A percentile compares a stretch with the other conserved stretches of the same genome.
phyloP scores from a whole-genome alignment of 2,797 vertebrate genomes.

The Tragelaphus oryx region DNA sequence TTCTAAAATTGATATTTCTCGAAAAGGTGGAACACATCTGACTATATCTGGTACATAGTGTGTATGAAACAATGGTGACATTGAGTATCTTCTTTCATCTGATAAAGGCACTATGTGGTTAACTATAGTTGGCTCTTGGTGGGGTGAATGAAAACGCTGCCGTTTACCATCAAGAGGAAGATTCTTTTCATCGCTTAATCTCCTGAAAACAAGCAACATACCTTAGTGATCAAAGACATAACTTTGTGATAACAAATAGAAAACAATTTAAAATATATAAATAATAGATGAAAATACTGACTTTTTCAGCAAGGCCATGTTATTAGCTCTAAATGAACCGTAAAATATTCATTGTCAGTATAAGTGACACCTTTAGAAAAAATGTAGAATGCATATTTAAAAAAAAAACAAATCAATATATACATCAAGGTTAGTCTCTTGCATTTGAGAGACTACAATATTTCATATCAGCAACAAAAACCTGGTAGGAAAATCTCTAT shows the following conservation, averaged over 20 bases:
- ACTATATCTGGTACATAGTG: slow-evolving; percentile 48
- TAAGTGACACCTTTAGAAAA: slow-evolving; percentile 10
- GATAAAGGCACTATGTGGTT: slow-evolving; percentile 79
- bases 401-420: not conserved
- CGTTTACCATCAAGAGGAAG: slow-evolving; percentile 83
- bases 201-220: slow-evolving; percentile 81
- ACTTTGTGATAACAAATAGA: not conserved
- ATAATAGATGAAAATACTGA: not conserved
- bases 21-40: slow-evolving; percentile 74
- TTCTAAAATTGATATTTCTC: slow-evolving; percentile 72
- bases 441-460: not conserved
- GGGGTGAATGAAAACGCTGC: slow-evolving; percentile 82
- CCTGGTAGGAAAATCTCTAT: not conserved
- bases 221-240: slow-evolving; percentile 51
- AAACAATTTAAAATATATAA: not conserved
- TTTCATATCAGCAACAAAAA: slow-evolving; percentile 18
- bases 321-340: not conserved
- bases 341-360: slow-evolving; percentile 18
- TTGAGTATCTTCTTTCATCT: slow-evolving; percentile 71
- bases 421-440: not conserved
- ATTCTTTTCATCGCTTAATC: slow-evolving; percentile 80
- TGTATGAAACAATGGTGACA: slow-evolving; percentile 55
- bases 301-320: slow-evolving; percentile 18
- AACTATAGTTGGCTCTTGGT: slow-evolving; percentile 66
- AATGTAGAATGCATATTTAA: not conserved